Evolutionary conservation across 1,140 invertebrate genomes (phyloP).

Genomic region (Watersipora subatra): DNA sequence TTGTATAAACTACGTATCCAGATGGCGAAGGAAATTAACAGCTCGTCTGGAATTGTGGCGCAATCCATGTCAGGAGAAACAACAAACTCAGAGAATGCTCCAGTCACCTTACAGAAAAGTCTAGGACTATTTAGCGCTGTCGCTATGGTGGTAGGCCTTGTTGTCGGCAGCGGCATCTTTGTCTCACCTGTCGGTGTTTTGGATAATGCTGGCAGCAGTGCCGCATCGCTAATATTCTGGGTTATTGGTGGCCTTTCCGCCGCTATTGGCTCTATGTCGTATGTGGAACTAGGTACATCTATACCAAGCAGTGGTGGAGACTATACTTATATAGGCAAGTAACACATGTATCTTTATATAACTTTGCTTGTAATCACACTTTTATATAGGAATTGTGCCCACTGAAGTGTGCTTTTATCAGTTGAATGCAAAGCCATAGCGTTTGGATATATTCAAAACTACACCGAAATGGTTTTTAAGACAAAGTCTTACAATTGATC

Average conservation of each 20-base stretch:
- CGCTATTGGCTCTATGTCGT: slow-evolving; percentile 42
- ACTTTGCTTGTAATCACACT: no score
- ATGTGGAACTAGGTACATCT: slow-evolving; percentile 13
- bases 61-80: not conserved
- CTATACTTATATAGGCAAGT: slow-evolving; percentile 32
- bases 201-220: slow-evolving; percentile 60
- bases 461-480: no score
- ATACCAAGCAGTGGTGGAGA: slow-evolving; percentile 13
- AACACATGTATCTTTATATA: no score
- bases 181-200: slow-evolving; percentile 78
- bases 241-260: slow-evolving; percentile 59
- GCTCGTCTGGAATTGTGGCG: no score
- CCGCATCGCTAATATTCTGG: slow-evolving; percentile 64
- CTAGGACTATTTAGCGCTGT: slow-evolving; percentile 12
- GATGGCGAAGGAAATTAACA: no score
- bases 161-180: slow-evolving; percentile 66
- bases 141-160: slow-evolving; percentile 14
- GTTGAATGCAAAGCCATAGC: no score
- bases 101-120: slow-evolving; percentile 9
- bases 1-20: no score
- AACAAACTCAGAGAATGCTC: not conserved
- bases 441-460: no score
- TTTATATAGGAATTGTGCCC: no score
- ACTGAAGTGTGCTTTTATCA: no score
- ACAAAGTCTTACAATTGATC: no score